Base-by-base conservation (phyloP, 2,888 invertebrate genomes). In the Metellina segmentata region DNA sequence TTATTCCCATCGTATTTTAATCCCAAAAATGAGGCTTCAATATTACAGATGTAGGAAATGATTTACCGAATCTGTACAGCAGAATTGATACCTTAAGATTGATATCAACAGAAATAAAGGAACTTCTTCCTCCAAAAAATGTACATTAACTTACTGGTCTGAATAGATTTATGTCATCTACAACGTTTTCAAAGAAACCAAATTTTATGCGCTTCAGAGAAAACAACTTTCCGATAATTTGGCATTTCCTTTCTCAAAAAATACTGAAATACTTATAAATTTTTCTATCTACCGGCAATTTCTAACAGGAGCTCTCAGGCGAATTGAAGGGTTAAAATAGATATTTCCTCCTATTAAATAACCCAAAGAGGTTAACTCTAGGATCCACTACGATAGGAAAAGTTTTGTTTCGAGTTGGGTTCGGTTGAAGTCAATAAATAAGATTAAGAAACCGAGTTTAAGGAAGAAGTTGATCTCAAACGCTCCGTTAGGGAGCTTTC, bases 401-500 rank as follows among this genome's bases (percentile, higher is more conserved):
- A 9, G 72, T 19, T 77, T 5, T n/a, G 49, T 51, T 16, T 13
- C 61, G 9, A 52, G 13, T 61, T 20, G 61, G 61, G 79, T 20
- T 53, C 11, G 34, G 20, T 61, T 34, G 16, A 53, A 79, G 79
- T 34, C 79, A 79, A 79, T 61, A 79, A 79, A 79, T 61, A 61
- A 34, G 79, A 79, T 79, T 79, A 79, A 79, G 61, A 78, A 79
- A 61, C 61, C 79, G 16, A 79, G 79, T 79, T 70, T 81, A 53
- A 85, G 85, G 75, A 85, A 75, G 74, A 85, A 85, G 74, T 48
- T 61, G 74, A 85, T 85, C 52, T 61, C 53, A 61, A 85, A 85
- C 34, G 85, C 75, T 85, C 85, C 61, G 52, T 75, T 74, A 61
- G 85, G 52, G 75, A 85, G 74, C 53, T 61, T 75, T 61, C 53